Conservation (phyloP, 2,113 vertebrate genomes). For the Malaclemys terrapin region DNA sequence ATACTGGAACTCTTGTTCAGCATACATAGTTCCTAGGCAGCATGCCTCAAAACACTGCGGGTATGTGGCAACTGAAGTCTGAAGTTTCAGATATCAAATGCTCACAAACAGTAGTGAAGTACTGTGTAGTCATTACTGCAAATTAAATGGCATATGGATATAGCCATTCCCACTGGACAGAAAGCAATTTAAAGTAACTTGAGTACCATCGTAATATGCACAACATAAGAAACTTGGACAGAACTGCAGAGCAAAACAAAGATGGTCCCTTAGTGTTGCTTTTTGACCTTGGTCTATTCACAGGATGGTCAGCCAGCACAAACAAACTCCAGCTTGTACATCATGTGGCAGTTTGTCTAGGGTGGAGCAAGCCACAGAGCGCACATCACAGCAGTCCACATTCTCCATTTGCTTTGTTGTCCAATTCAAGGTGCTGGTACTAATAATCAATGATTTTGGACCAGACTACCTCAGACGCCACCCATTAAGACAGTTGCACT, state of each 20-base stretch:
- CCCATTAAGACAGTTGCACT: neutral
- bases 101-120: neutral
- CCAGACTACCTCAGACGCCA: neutral
- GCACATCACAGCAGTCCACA: neutral
- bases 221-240: neutral
- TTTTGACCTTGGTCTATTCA: neutral
- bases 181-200: neutral
- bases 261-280: neutral
- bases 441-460: neutral
- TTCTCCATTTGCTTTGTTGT: neutral
- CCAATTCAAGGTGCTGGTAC: neutral
- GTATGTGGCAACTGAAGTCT: neutral
- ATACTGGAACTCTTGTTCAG: neutral
- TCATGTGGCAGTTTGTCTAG: neutral
- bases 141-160: neutral
- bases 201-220: neutral
- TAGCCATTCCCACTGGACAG: neutral
- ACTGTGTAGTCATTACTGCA: neutral
- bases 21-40: neutral
- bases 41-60: too few species aligned
- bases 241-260: neutral
- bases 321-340: neutral
- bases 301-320: neutral
- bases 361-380: neutral
- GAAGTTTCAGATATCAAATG: neutral